Conservation (phyloP, 2,888 invertebrate species). For the Oegoconia quadripuncta region DNA sequence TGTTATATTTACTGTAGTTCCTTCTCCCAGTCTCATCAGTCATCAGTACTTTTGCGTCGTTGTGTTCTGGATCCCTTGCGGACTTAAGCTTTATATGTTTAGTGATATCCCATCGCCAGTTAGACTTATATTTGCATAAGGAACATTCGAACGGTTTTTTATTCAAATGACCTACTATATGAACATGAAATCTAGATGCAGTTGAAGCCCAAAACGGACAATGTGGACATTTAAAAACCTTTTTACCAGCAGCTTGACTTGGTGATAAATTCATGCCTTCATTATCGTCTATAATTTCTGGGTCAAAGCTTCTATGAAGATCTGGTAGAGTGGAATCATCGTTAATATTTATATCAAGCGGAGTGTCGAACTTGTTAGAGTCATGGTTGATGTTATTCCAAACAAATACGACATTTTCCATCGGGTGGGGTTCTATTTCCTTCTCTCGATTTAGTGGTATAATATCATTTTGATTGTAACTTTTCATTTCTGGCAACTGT, state of each 20-base stretch:
- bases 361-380: constrained; percentile 56
- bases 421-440: constrained; percentile 82
- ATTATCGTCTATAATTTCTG: constrained; percentile 62
- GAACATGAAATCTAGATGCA: constrained; percentile 95
- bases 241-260: constrained; percentile 82
- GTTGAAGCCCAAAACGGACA: constrained; percentile 96
- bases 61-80: constrained; percentile 89
- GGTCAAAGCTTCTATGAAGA: constrained; percentile 50
- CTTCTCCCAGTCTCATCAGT: constrained; percentile 94
- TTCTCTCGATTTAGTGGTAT: constrained; percentile 46
- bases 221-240: constrained; percentile 95
- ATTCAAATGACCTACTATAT: constrained; percentile 95
- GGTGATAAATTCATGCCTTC: constrained; percentile 82
- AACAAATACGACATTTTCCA: constrained; percentile 90
- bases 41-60: constrained; percentile 90
- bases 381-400: constrained; percentile 85
- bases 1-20: constrained; percentile 95
- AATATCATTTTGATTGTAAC: constrained; percentile 46
- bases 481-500: constrained; percentile 45
- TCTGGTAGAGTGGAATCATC: constrained; percentile 68
- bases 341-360: constrained; percentile 65
- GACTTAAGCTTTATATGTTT: constrained; percentile 96
- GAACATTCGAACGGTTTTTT: constrained; percentile 98
- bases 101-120: constrained; percentile 98
- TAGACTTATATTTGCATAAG: constrained; percentile 94